Conservation (phyloP, 37 sponge, comb jelly and placozoan genomes). For the Halichondria panicea region DNA sequence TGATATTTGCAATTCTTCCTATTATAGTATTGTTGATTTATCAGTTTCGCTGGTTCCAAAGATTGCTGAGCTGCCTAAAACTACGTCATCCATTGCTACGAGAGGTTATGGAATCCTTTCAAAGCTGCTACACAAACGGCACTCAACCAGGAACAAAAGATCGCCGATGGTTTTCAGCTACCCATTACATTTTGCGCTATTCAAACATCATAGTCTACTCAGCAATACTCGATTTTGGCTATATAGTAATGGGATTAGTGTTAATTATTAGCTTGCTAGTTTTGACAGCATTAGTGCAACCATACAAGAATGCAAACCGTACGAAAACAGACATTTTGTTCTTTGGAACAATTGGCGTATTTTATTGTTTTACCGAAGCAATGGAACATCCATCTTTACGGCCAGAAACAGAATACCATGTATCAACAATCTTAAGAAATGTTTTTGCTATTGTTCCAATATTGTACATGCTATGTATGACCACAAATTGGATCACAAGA, state of each 20-base stretch:
- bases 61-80: background rate
- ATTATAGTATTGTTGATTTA: constrained; percentile 35
- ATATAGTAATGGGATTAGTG: background rate
- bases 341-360: background rate
- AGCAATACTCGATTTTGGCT: background rate
- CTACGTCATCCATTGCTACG: background rate
- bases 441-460: background rate
- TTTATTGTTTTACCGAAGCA: too few species aligned
- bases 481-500: background rate
- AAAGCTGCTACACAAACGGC: constrained; percentile 72
- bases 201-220: constrained; percentile 20
- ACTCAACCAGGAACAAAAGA: constrained; percentile 38
- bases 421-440: background rate
- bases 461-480: background rate
- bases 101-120: constrained; percentile 43
- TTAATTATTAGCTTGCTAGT: background rate
- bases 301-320: background rate
- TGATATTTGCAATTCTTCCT: constrained; percentile 42
- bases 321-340: background rate
- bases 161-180: constrained; percentile 59
- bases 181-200: constrained; percentile 39
- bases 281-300: background rate
- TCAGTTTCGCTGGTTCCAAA: constrained; percentile 6
- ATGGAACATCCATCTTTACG: too few species aligned
- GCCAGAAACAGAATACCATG: too few species aligned